Evolutionary conservation across 2,113 vertebrate genomes (phyloP).

Genomic region (Ophiodon elongatus): DNA sequence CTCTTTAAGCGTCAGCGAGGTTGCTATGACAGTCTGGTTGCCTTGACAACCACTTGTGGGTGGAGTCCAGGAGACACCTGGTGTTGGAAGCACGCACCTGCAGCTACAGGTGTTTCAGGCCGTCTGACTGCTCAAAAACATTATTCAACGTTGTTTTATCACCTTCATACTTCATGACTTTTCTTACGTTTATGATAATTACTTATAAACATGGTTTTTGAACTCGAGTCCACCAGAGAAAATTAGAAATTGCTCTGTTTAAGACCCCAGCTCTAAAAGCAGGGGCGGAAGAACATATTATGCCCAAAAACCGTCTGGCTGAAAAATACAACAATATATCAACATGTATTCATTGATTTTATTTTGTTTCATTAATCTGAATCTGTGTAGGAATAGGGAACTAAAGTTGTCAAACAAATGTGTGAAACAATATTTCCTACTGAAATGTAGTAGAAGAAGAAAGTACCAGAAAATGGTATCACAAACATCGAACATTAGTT

Average conservation of each 20-base stretch:
- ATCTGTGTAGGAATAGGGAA: not conserved
- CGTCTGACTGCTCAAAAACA: not conserved
- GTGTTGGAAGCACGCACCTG: not conserved
- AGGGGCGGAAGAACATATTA: not conserved
- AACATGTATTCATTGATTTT: not conserved
- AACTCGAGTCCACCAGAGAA: not conserved
- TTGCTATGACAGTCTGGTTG: conserved; percentile 67
- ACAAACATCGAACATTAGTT: not conserved
- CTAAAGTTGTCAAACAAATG: not conserved
- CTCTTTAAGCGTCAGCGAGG: conserved; percentile 56
- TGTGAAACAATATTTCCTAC: not conserved
- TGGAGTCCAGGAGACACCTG: conserved; percentile 16
- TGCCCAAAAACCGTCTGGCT: not conserved
- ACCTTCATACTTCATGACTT: not conserved
- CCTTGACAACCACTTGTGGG: conserved; percentile 58
- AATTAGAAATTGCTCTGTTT: not conserved
- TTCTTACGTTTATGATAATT: not conserved
- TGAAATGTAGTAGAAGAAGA: not conserved
- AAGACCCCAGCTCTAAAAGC: not conserved
- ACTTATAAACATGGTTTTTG: not conserved
- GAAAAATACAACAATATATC: not conserved
- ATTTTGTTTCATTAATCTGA: not conserved
- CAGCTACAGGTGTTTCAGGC: conserved; percentile 2
- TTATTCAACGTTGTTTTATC: not conserved
- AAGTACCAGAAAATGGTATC: not conserved